Evolutionary conservation across 2,113 vertebrate genomes (phyloP).

Genomic region (Nycticebus coucang): DNA sequence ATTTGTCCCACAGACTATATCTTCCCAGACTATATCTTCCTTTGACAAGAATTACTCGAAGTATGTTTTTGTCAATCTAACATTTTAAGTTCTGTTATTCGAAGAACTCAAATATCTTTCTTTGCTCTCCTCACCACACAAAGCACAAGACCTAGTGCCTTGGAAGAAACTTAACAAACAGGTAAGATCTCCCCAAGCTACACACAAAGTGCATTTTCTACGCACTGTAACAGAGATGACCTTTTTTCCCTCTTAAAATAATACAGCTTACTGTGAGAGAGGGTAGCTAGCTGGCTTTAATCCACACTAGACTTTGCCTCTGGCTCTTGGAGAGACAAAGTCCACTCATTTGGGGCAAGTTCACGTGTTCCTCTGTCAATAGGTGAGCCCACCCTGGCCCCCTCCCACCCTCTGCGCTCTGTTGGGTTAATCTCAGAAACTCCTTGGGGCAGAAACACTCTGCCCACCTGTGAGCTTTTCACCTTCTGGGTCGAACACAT

Average conservation of each 20-base stretch:
- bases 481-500: background rate
- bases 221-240: background rate
- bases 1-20: background rate
- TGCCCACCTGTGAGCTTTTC: background rate
- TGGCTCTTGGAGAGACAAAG: background rate
- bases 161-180: background rate
- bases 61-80: background rate
- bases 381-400: background rate
- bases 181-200: no score
- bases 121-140: background rate
- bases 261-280: accelerated
- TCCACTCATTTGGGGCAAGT: accelerated
- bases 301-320: background rate
- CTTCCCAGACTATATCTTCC: background rate
- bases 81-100: background rate
- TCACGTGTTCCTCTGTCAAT: no score
- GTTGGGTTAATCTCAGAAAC: background rate
- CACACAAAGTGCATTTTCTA: background rate
- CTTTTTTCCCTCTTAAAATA: background rate
- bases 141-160: background rate
- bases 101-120: background rate
- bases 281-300: background rate
- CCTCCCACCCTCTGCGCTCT: accelerated
- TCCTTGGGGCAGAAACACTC: accelerated
- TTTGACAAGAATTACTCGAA: background rate